phyloP scores from a whole-genome alignment of 2,888 invertebrate species.

The Hydriomena furcata region DNA sequence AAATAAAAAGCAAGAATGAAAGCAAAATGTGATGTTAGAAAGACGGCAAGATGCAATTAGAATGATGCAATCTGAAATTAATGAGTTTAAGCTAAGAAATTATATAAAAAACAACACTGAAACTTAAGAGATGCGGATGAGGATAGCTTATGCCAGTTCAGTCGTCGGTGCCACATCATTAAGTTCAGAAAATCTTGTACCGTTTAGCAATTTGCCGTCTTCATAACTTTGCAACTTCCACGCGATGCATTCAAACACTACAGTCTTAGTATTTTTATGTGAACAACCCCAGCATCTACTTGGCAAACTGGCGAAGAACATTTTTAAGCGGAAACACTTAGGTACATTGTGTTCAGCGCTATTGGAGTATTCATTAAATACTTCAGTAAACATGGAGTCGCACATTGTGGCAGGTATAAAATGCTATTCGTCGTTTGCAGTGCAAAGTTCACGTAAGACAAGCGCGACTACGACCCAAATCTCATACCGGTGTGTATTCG shows the following conservation, averaged over 20 bases:
- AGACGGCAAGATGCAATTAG: conserved; percentile 83
- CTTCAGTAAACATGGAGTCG: no score
- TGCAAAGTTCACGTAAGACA: conserved; percentile 5
- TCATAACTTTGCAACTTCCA: conserved; percentile 53
- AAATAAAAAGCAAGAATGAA: conserved; percentile 54
- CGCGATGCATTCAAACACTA: conserved; percentile 21
- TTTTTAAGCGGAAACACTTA: conserved; percentile 13
- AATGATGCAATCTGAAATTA: conserved; percentile 72
- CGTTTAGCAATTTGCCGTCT: conserved; percentile 79
- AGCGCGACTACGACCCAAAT: conserved; percentile 17
- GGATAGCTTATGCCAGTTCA: conserved; percentile 41
- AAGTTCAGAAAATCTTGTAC: conserved; percentile 53
- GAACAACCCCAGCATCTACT: conserved; percentile 19
- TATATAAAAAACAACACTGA: conserved; percentile 60
- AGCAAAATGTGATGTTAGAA: conserved; percentile 71
- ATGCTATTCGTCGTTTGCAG: conserved; percentile 41
- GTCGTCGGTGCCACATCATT: conserved; percentile 82
- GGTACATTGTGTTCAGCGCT: no score
- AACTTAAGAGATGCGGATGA: conserved; percentile 71
- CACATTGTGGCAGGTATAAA: conserved; percentile 3
- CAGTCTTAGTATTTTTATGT: conserved; percentile 19
- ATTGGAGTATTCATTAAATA: no score
- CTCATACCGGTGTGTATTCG: conserved; percentile 82
- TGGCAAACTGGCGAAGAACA: conserved; percentile 42
- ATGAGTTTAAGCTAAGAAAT: conserved; percentile 70